Percentiles rank a stretch among this genome's conserved stretches.
phyloP scores from a whole-genome alignment of 2,888 invertebrate species.

The Polymixis flavicincta region DNA sequence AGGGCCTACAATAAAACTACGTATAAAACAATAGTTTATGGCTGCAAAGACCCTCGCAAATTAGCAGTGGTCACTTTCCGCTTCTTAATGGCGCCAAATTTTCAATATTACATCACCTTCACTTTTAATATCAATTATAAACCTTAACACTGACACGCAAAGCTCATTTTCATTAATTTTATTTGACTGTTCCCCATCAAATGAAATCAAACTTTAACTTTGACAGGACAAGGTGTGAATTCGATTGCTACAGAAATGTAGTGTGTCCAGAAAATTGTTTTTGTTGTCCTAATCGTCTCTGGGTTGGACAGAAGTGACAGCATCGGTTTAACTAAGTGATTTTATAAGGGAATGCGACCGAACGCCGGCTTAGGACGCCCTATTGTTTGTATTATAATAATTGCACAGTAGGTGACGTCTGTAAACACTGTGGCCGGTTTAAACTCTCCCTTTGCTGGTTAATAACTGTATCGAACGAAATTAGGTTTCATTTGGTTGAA shows the following conservation, averaged over 20 bases:
- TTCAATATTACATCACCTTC: slow-evolving; percentile 67
- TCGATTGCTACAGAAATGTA: slow-evolving; percentile 28
- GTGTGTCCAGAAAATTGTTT: slow-evolving; percentile 72
- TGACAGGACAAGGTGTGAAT: slow-evolving; percentile 32
- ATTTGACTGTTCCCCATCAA: not conserved
- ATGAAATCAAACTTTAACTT: slow-evolving; percentile 45
- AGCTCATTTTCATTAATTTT: slow-evolving; percentile 54
- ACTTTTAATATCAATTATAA: slow-evolving; percentile 48
- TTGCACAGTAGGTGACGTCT: slow-evolving; percentile 64
- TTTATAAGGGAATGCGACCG: slow-evolving; percentile 74
- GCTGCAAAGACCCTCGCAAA: slow-evolving; percentile 77
- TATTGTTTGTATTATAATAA: slow-evolving; percentile 65
- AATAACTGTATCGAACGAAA: slow-evolving; percentile 52
- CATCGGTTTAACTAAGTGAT: slow-evolving; percentile 80
- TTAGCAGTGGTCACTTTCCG: slow-evolving; percentile 84
- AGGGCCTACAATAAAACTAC: slow-evolving; percentile 65
- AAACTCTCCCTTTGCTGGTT: slow-evolving; percentile 21
- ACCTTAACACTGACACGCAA: slow-evolving; percentile 40
- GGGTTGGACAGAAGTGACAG: slow-evolving; percentile 75
- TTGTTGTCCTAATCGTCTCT: slow-evolving; percentile 73
- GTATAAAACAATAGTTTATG: slow-evolving; percentile 72
- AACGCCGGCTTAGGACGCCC: slow-evolving; percentile 65
- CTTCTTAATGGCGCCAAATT: slow-evolving; percentile 79
- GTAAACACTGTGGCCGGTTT: slow-evolving; percentile 50
- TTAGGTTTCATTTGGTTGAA: slow-evolving; percentile 35